phyloP scores from a whole-genome alignment of 2,113 vertebrate genomes.

The Catagonus wagneri region DNA sequence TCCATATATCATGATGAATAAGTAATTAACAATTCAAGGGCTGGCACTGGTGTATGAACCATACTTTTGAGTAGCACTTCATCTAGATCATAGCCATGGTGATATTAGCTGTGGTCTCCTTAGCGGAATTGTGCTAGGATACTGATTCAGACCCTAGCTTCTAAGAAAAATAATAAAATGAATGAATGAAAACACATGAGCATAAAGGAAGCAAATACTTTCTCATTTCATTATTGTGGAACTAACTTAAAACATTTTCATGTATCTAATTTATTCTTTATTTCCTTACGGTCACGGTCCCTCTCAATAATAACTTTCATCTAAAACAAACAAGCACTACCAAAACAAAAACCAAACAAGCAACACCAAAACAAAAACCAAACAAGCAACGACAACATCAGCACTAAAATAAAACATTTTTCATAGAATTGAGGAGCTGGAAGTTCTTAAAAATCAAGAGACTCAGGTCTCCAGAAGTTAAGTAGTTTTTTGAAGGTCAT shows the following conservation, averaged over 20 bases:
- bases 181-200: background rate
- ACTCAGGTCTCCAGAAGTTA: background rate
- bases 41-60: background rate
- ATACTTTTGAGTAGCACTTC: background rate
- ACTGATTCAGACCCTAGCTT: background rate
- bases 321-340: background rate
- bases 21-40: background rate
- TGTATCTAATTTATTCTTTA: background rate
- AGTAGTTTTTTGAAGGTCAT: slow-evolving; percentile 28
- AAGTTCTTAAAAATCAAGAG: slow-evolving; percentile 8
- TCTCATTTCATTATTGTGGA: background rate
- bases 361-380: background rate
- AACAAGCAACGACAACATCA: background rate
- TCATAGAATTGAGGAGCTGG: background rate
- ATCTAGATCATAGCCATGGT: background rate
- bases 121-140: background rate
- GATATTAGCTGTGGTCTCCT: background rate
- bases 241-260: background rate
- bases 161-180: background rate
- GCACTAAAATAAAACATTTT: background rate
- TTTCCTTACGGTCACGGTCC: background rate
- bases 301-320: background rate
- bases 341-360: background rate
- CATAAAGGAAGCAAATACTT: background rate
- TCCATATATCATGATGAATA: background rate